These are phyloP conservation scores for Accipiter cooperii DNA, from an alignment of 2,113 vertebrate species.

Conservation along the genomic window DNA sequence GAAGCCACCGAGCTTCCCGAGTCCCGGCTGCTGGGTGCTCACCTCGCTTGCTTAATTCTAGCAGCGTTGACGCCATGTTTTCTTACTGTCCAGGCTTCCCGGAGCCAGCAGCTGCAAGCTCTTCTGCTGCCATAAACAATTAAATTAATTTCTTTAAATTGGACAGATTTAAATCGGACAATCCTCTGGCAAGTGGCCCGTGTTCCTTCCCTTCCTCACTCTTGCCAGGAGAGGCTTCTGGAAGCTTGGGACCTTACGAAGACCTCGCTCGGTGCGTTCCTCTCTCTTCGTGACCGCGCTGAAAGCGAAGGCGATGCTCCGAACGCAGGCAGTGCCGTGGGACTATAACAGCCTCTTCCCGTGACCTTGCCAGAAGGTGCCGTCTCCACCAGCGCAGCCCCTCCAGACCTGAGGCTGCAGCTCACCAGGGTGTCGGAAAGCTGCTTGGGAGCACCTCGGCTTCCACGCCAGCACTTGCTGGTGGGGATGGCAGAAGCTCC, in stretches of 20 bases:
- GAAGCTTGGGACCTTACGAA: neutral
- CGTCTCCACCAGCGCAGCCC: neutral
- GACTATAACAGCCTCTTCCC: neutral
- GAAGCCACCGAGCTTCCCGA: neutral
- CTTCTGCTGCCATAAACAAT: constrained; percentile 7
- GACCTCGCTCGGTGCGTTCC: neutral
- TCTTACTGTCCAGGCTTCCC: neutral
- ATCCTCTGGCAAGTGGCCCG: neutral
- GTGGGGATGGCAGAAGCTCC: neutral
- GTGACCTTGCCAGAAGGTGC: neutral
- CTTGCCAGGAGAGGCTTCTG: neutral
- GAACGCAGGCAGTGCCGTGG: neutral
- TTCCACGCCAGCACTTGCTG: neutral
- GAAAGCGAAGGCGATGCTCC: neutral
- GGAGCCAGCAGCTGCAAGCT: constrained; percentile 28
- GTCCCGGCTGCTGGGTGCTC: neutral
- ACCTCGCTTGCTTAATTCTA: neutral
- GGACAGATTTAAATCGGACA: neutral
- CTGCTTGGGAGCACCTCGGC: accelerated
- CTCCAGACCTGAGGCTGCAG: neutral
- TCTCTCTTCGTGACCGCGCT: neutral
- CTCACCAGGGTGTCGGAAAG: neutral
- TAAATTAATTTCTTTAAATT: constrained; percentile 26
- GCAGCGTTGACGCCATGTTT: accelerated
- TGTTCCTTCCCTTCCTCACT: neutral